phyloP scores from a whole-genome alignment of 2,888 invertebrate genomes.

The Folsomia candida region DNA sequence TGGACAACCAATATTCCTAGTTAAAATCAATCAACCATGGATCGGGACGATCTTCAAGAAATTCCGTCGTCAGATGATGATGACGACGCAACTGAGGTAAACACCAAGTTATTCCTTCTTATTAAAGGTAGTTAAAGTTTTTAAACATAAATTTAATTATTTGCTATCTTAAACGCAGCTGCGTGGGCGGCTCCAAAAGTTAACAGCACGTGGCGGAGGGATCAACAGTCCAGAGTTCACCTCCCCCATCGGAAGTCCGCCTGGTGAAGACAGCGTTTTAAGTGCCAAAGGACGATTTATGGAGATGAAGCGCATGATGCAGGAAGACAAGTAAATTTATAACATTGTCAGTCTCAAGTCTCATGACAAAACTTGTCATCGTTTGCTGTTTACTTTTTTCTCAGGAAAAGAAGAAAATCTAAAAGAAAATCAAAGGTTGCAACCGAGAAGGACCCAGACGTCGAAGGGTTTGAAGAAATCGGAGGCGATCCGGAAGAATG shows the following conservation, averaged over 20 bases:
- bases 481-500: neutral
- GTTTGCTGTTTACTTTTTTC: too few species aligned
- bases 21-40: too few species aligned
- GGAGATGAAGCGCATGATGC: conserved; percentile 31
- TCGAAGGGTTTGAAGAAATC: neutral
- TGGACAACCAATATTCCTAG: too few species aligned
- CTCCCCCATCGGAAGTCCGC: conserved; percentile 44
- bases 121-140: neutral
- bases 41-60: conserved; percentile 11
- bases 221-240: conserved; percentile 22
- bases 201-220: conserved; percentile 27
- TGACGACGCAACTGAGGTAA: conserved; percentile 10
- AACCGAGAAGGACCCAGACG: neutral
- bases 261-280: conserved; percentile 25
- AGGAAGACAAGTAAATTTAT: conserved; percentile 26
- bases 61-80: conserved; percentile 24
- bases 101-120: too few species aligned
- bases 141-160: neutral
- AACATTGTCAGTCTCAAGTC: neutral
- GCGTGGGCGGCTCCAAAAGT: conserved; percentile 15
- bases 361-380: neutral
- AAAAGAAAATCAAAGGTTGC: neutral
- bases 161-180: neutral
- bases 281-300: conserved; percentile 36
- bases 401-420: neutral